Percentiles rank a stretch among this genome's conserved stretches.
phyloP scores from a whole-genome alignment of 2,113 vertebrate genomes.

The Recurvirostra avosetta region DNA sequence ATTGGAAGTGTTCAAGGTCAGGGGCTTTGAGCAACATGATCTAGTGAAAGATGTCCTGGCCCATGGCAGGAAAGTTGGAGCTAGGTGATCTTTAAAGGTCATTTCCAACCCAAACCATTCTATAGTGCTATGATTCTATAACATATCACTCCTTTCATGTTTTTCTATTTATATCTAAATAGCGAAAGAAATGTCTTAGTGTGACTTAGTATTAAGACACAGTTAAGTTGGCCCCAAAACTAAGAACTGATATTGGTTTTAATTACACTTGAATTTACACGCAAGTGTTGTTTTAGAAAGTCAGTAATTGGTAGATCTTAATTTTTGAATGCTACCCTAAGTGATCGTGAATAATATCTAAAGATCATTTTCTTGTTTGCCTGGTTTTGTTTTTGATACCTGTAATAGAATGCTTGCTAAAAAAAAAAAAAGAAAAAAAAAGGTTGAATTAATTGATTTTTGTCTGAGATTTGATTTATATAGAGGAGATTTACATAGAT shows the following conservation, averaged over 20 bases:
- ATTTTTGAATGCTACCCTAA: not conserved
- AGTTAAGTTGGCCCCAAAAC: not conserved
- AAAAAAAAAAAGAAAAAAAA: not conserved
- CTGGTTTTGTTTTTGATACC: not conserved
- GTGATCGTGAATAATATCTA: not conserved
- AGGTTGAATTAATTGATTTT: constrained; percentile 11
- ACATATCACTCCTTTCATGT: not conserved
- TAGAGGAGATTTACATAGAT: not conserved
- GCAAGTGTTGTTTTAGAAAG: constrained; percentile 31
- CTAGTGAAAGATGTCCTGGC: not conserved
- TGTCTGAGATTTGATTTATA: not conserved
- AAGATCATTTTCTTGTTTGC: not conserved
- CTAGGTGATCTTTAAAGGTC: not conserved
- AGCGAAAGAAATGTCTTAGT: not conserved
- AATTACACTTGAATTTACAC: constrained; percentile 18
- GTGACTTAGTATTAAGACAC: not conserved
- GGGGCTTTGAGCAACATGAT: not conserved
- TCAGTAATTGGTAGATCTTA: not conserved
- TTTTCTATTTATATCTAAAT: not conserved
- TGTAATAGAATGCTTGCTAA: not conserved
- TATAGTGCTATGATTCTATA: not conserved
- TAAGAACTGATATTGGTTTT: not conserved
- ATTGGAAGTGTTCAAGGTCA: not conserved
- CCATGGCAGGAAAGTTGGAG: not conserved
- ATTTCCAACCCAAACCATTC: not conserved